These are phyloP conservation scores for Caenorhabditis brenneri DNA, from an alignment of 1,140 invertebrate species.

Conservation along the genomic window DNA sequence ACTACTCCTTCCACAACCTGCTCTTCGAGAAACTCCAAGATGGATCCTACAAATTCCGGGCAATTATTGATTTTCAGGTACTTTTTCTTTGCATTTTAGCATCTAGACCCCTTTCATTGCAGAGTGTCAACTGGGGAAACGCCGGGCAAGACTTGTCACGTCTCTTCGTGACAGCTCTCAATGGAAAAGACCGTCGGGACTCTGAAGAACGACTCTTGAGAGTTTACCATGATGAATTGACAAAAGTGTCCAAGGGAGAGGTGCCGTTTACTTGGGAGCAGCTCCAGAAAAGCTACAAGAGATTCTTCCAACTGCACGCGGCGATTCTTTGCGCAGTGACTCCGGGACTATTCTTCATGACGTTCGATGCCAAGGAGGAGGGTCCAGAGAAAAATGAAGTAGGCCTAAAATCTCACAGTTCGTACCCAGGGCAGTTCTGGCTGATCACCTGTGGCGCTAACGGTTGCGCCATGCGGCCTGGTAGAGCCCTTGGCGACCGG, in stretches of 20 bases:
- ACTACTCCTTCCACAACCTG: conserved; percentile 14
- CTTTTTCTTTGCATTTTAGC: background rate
- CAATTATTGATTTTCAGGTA: conserved; percentile 19
- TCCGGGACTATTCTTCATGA: background rate
- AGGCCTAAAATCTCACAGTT: too few species aligned
- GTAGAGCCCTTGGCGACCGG: too few species aligned
- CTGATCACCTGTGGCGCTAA: too few species aligned
- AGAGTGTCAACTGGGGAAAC: conserved; percentile 27
- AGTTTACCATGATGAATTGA: conserved; percentile 11
- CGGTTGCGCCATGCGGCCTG: too few species aligned
- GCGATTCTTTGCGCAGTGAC: background rate
- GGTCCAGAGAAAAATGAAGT: background rate
- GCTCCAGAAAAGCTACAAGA: background rate
- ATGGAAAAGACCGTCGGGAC: conserved; percentile 2
- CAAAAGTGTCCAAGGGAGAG: background rate
- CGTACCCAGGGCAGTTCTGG: too few species aligned
- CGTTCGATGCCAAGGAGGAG: background rate
- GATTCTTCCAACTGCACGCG: conserved; percentile 3
- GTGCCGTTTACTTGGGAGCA: background rate
- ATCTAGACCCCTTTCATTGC: background rate
- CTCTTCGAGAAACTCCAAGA: background rate
- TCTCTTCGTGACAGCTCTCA: background rate
- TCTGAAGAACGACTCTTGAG: background rate
- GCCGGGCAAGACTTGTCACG: background rate
- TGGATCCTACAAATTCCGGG: background rate